phyloP scores from a whole-genome alignment of 2,113 vertebrate species.

The human region DNA sequence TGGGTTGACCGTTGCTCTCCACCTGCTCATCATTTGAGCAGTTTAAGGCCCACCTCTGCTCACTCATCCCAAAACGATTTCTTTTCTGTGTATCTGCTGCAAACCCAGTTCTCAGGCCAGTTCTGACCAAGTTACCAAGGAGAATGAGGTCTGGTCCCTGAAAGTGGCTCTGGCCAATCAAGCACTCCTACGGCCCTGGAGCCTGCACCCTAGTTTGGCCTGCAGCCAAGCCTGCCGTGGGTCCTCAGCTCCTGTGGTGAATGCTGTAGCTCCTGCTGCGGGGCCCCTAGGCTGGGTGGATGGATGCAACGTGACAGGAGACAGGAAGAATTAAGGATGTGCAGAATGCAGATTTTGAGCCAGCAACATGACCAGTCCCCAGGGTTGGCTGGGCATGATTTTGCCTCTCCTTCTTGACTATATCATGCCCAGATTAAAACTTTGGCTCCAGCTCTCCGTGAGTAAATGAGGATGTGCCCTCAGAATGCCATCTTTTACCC shows the following conservation, averaged over 20 bases:
- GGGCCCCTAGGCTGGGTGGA: neutral
- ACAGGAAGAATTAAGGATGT: neutral
- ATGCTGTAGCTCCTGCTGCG: neutral
- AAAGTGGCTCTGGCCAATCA: neutral
- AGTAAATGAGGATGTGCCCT: neutral
- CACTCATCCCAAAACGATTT: neutral
- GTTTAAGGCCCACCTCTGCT: neutral
- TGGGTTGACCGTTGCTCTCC: neutral
- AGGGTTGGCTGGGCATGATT: neutral
- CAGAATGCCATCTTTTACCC: neutral
- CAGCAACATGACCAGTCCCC: neutral
- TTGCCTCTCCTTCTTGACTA: neutral
- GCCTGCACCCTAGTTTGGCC: fast-evolving
- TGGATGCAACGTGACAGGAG: neutral
- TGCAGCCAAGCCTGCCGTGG: neutral
- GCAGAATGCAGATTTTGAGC: fast-evolving
- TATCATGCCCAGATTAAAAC: fast-evolving
- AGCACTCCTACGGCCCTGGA: fast-evolving
- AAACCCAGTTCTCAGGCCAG: neutral
- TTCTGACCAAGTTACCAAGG: neutral
- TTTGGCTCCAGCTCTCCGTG: neutral
- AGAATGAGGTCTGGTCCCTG: neutral
- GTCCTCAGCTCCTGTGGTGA: neutral
- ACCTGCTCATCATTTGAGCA: neutral
- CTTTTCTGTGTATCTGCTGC: neutral